Percentiles rank a stretch among this genome's conserved stretches.
Conservation (phyloP, 2,113 vertebrate species). For the human region DNA sequence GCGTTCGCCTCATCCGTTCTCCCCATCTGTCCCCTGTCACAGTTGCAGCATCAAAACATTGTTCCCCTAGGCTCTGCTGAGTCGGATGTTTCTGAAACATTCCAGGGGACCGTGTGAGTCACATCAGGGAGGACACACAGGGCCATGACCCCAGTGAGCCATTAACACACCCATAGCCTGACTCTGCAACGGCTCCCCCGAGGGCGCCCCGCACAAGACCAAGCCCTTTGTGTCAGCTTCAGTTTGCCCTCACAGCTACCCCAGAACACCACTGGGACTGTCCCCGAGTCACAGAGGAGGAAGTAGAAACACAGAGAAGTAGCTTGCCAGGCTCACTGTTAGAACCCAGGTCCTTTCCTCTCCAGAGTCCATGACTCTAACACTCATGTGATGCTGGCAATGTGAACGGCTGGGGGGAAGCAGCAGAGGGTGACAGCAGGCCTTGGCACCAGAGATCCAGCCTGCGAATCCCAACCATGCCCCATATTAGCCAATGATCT, state of each 20-base stretch:
- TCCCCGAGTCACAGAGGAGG: not conserved
- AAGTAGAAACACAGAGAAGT: not conserved
- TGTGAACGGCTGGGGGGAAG: fast-evolving
- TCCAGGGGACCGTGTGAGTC: fast-evolving
- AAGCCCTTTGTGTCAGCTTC: not conserved
- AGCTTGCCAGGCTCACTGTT: not conserved
- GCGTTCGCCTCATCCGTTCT: fast-evolving
- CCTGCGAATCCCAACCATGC: not conserved
- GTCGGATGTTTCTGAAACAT: not conserved
- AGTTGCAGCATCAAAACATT: not conserved
- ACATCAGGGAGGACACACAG: not conserved
- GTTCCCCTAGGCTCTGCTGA: not conserved
- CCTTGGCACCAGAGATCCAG: not conserved
- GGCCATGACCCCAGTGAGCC: fast-evolving
- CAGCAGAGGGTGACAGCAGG: not conserved
- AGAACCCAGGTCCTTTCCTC: not conserved
- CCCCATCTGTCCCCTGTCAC: not conserved
- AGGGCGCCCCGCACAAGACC: fast-evolving
- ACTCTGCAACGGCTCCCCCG: too few species aligned
- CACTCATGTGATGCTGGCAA: not conserved
- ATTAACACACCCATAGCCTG: fast-evolving
- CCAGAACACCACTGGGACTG: fast-evolving
- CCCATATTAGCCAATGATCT: fast-evolving
- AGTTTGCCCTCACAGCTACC: not conserved
- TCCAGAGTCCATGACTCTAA: fast-evolving